Base-by-base conservation (phyloP, 2,797 vertebrate genomes). In the Syngnathus acus region DNA sequence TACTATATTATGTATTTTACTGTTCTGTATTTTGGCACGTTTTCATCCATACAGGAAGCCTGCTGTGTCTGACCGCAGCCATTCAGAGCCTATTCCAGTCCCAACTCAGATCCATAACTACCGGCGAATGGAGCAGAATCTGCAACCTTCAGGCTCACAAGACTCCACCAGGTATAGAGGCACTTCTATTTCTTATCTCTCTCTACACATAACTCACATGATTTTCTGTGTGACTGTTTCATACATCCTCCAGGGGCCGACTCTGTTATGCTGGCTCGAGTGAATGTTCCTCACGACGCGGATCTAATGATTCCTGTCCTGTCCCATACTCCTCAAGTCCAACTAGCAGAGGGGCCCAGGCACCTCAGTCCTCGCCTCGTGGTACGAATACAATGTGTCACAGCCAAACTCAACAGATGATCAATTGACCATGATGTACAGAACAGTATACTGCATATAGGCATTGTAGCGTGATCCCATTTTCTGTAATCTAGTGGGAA, bases 51-150 rank as follows among this genome's bases (percentile, higher is more conserved):
- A 72, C 70, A 94, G 89, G 67, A 92, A 92, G 70, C 85, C 89
- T 0, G 80, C 70, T 48, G 86, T 90, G 55, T 88, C 88, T 32
- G 82, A 83, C 70, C 91, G 89, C 14, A 91, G 90, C 17, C 93
- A 84, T 64, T 94, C 97, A 0, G 90, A 94, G 67, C 94, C 97
- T 76, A 94, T 99, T 81, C 97, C 97, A 0, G 97, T 99, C 39
- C 97, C 97, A 2, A 94, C 95, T 0, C 97, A 99, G 73, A 91
- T 97, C 66, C 93, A 92, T 13, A 98, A 98, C 87, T 99, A 95
- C 87, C 93, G 93, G 50, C 93, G 95, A 32, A 94, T 99, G 1
- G 93, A 95, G 67, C 93, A 95, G 88, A 95, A 97, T 75, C 88
- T 95, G 48, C 93, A 94, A 62, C 90, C 92, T 0, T 90, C 88